Evolutionary conservation across 1,140 invertebrate species (phyloP).

Genomic region (Penaeus vannamei): DNA sequence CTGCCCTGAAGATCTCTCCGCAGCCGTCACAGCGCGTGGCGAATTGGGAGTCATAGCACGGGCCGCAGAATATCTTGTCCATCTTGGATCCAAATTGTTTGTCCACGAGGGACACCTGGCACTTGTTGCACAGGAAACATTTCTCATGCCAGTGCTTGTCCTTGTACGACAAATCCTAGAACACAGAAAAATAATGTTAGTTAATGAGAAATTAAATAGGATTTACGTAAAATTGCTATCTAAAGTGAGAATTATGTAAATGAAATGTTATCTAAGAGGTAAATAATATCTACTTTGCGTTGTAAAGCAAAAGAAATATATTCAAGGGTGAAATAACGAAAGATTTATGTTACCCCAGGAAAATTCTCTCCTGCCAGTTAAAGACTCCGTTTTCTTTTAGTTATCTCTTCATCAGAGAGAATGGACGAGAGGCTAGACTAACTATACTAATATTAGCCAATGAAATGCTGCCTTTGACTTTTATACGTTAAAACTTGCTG

Average conservation of each 20-base stretch:
- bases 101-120: slow-evolving; percentile 96
- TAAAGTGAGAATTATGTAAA: not conserved
- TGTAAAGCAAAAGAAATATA: too few relatives aligned
- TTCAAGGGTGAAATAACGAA: too few relatives aligned
- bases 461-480: too few relatives aligned
- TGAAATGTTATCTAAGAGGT: not conserved
- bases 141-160: slow-evolving; percentile 99
- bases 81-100: slow-evolving; percentile 98
- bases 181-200: slow-evolving; percentile 65
- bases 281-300: too few relatives aligned
- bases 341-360: too few relatives aligned
- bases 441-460: too few relatives aligned
- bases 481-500: too few relatives aligned
- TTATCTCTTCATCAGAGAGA: too few relatives aligned
- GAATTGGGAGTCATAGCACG: slow-evolving; percentile 99
- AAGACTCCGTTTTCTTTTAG: too few relatives aligned
- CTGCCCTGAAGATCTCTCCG: slow-evolving; percentile 97
- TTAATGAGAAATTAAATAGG: not conserved
- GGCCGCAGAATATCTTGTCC: slow-evolving; percentile 97
- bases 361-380: too few relatives aligned
- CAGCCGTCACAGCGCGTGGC: slow-evolving; percentile 99
- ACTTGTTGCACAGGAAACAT: slow-evolving; percentile 98
- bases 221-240: not conserved
- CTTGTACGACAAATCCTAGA: slow-evolving; percentile 99
- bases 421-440: too few relatives aligned